Evolutionary conservation across 2,888 invertebrate genomes (phyloP), one percentile per base, ranked within the genome.

Genomic region (Eristalis tenax): DNA sequence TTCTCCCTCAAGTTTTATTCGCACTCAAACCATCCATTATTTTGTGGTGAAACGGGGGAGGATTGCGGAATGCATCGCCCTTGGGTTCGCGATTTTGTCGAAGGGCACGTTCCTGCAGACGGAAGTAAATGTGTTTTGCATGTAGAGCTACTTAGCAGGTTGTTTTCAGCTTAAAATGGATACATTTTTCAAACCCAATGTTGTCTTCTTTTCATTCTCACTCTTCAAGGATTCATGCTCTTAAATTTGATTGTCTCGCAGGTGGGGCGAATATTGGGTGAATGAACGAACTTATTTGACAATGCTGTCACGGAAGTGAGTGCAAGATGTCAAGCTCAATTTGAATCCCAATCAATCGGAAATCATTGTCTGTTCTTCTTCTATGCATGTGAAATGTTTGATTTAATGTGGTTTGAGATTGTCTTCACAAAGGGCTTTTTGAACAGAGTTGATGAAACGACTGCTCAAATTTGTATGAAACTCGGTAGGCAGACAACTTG

Each of bases 31-130:
- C 64, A 18, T 18, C 38, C 57, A 38, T 57, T 35, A 38, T 57
- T 26, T 66, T 65, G 57, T 28, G 28, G 65, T 28, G 56, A 57
- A 38, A 28, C 35, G 26, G 26, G 65, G 40, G 40, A 2, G n/a
- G 15, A 50, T 6, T 50, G n/a, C 28, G 43, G 61, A 43, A 59
- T 76, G 59, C 68, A 61, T 32, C 59, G 22, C 59, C 23, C 43
- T 43, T 35, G 61, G 61, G 50, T 68, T 76, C 10, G 35, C 61
- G n/a, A 69, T 68, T 69, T 50, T 1, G 10, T 3, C 32, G 61
- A 50, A 43, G 28, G 68, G 76, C 76, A 76, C 76, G 76, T 76
- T 68, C 23, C 40, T 61, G 11, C 8, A 32, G 68, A 61, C 68
- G 26, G 59, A 22, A 57, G 26, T 65, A 66, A 75, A 65, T 59